Percentiles rank a stretch among this genome's conserved stretches.
Conservation (phyloP, 2,797 vertebrate genomes). For the Parauchenoglanis punctatus region DNA sequence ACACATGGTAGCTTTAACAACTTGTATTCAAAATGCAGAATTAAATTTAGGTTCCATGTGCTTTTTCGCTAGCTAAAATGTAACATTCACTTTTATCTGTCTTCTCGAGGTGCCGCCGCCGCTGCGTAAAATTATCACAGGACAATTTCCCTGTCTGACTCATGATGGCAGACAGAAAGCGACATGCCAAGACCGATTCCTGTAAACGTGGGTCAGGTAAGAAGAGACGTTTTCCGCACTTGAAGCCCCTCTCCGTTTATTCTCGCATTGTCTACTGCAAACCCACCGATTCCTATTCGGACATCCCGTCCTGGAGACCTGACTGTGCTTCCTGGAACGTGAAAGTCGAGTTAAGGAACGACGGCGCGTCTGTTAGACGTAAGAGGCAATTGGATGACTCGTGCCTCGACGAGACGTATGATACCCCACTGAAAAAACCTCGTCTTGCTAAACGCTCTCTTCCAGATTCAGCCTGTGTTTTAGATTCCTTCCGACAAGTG, state of each 20-base stretch:
- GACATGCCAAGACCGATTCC: background rate
- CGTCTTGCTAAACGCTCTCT: constrained; percentile 15
- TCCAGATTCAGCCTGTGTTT: constrained; percentile 45
- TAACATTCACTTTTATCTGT: background rate
- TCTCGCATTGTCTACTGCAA: constrained; percentile 31
- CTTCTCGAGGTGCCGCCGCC: background rate
- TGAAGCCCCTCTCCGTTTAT: constrained; percentile 52
- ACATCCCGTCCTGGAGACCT: background rate
- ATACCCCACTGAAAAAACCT: constrained; percentile 50
- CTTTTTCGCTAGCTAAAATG: background rate
- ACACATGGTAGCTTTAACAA: background rate
- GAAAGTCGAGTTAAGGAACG: constrained; percentile 45
- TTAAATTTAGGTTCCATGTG: too few species aligned
- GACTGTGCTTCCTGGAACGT: constrained; percentile 30
- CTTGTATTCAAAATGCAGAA: background rate
- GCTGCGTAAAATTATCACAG: background rate
- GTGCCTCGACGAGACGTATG: constrained; percentile 47
- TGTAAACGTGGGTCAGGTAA: background rate
- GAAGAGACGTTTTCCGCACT: background rate
- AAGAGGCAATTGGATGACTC: constrained; percentile 56
- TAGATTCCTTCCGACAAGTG: constrained; percentile 42
- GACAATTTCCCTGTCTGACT: background rate
- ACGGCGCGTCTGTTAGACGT: background rate
- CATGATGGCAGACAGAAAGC: constrained; percentile 30
- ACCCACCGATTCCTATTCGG: background rate